Evolutionary conservation across 2,888 invertebrate species (phyloP).

Genomic region (Patella caerulea): DNA sequence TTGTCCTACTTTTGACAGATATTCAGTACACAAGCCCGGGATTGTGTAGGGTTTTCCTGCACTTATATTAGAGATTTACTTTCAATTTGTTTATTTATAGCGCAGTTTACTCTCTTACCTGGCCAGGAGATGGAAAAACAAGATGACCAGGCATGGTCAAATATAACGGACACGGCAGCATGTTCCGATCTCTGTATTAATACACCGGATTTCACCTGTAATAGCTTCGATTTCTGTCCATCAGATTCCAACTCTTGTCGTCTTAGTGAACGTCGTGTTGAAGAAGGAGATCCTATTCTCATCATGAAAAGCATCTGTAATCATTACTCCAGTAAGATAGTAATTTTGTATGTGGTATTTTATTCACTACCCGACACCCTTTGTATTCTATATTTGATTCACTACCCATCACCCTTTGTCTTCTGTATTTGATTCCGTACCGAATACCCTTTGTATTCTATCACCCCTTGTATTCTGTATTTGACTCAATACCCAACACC

Average conservation of each 20-base stretch:
- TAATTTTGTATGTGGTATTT: too few species aligned
- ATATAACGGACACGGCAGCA: conserved; percentile 28
- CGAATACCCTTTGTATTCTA: too few species aligned
- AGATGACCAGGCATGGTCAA: conserved; percentile 40
- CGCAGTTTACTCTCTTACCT: conserved; percentile 49
- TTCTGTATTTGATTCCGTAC: too few species aligned
- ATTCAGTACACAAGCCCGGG: too few species aligned
- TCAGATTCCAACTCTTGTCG: conserved; percentile 42
- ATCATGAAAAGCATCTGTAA: conserved; percentile 37
- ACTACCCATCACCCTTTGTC: too few species aligned
- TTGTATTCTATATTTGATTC: too few species aligned
- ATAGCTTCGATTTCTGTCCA: conserved; percentile 55
- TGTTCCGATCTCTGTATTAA: conserved; percentile 47
- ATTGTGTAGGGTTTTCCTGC: too few species aligned
- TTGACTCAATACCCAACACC: too few species aligned
- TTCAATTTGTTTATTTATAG: conserved; percentile 35
- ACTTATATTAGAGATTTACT: background rate
- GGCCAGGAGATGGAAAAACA: conserved; percentile 38
- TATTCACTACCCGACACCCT: too few species aligned
- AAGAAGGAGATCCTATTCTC: conserved; percentile 31
- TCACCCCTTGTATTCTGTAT: too few species aligned
- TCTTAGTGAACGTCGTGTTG: conserved; percentile 42
- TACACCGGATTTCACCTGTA: conserved; percentile 42
- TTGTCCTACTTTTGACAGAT: too few species aligned
- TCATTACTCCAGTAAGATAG: conserved; percentile 50